Percentiles rank a stretch among this genome's conserved stretches.
Evolutionary conservation across 2,797 vertebrate species (phyloP).

Genomic region (Cichlasoma orientale): DNA sequence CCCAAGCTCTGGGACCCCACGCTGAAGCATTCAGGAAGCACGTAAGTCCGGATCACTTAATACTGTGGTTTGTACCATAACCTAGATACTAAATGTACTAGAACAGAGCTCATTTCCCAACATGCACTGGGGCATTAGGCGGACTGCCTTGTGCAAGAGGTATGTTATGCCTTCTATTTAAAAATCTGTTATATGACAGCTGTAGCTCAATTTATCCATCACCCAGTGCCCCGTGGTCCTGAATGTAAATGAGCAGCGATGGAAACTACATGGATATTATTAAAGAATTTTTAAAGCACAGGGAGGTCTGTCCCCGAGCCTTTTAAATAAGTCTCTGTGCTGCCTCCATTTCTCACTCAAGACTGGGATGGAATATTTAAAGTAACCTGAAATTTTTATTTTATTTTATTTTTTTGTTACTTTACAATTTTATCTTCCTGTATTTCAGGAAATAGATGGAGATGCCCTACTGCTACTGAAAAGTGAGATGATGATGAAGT

Average conservation of each 20-base stretch:
- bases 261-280: conserved; percentile 2
- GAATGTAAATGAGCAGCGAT: background rate
- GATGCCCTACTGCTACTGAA: conserved; percentile 92
- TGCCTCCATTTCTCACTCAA: background rate
- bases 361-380: background rate
- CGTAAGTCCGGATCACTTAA: conserved; percentile 74
- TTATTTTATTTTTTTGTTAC: background rate
- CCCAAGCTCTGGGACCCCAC: conserved; percentile 92
- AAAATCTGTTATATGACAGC: conserved; percentile 3
- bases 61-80: background rate
- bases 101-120: background rate
- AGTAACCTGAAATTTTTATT: background rate
- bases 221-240: background rate
- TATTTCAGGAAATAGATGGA: conserved; percentile 92
- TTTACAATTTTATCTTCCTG: conserved; percentile 5
- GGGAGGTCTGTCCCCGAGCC: background rate
- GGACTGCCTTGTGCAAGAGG: background rate
- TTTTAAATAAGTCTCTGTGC: background rate
- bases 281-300: conserved; percentile 3
- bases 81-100: background rate
- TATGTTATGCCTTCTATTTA: background rate
- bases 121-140: background rate
- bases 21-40: conserved; percentile 96
- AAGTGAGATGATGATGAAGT: conserved; percentile 99
- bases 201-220: background rate